These are phyloP conservation scores for Nothoprocta perdicaria DNA, from an alignment of 2,113 vertebrate species.

Conservation along the genomic window DNA sequence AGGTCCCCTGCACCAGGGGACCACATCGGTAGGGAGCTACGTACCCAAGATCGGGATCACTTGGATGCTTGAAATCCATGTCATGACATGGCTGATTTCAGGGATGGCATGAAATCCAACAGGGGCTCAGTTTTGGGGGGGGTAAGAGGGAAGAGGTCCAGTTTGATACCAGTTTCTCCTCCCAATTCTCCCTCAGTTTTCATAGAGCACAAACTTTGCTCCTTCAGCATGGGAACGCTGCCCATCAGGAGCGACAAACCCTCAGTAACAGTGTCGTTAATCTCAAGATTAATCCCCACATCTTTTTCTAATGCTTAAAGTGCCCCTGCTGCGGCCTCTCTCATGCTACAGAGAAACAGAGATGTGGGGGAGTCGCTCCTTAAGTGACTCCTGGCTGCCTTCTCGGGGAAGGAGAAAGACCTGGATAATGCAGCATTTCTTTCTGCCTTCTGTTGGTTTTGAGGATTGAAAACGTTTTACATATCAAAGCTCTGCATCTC, in stretches of 20 bases:
- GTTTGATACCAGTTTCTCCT: background rate
- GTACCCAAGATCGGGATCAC: background rate
- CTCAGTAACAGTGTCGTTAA: background rate
- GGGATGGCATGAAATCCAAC: background rate
- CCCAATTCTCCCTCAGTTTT: too few species aligned
- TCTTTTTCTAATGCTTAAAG: background rate
- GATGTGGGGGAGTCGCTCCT: accelerated
- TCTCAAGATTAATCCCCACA: background rate
- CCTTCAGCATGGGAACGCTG: accelerated
- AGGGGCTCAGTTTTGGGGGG: accelerated
- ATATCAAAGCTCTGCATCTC: background rate
- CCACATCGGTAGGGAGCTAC: accelerated
- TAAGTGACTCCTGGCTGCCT: background rate
- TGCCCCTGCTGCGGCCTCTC: background rate
- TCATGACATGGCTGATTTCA: too few species aligned
- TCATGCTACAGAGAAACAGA: background rate
- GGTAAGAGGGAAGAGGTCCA: background rate
- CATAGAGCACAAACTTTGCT: too few species aligned
- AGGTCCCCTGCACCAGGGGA: accelerated
- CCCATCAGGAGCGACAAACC: background rate
- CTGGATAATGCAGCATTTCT: background rate
- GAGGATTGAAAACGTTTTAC: background rate
- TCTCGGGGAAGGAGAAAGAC: background rate
- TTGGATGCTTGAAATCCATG: too few species aligned
- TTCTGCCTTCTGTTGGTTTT: background rate